Evolutionary conservation across 30 jellyfish, hydroid and myxozoan species (phyloP), one percentile per base, ranked within the genome.

Genomic region (Sanderia malayensis): DNA sequence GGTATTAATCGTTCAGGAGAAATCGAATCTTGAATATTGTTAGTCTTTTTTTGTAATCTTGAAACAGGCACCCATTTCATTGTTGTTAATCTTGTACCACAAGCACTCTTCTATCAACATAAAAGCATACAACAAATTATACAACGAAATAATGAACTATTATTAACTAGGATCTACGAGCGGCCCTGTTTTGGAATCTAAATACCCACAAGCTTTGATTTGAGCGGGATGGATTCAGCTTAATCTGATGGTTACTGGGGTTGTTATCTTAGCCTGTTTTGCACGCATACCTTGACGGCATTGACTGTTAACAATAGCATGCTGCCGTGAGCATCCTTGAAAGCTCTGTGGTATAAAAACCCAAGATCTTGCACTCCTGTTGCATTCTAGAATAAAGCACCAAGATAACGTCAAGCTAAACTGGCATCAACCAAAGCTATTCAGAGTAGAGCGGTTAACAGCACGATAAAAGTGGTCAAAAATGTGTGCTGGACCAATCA

Each of bases 341-440:
- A 93, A 3, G 95, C 96, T 55, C 79, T 81, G 81, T 76, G 74
- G 55, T 86, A 84, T 0, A 93, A 68, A 24, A 70, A 84, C 1
- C 99, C 99, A 53, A 93, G 93, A 62, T 93, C 96, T 70, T 79
- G 89, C 13, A 86, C 96, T 0, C 99, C 99, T 0, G 99, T 93
- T 17, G 99, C 99, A 68, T 68, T 85, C 99, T 93, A 62, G 60
- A 59, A 27, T 11, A 15, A 37, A 37, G n/a, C 31, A 46, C 17
- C 15, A 1, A 41, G 28, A 1, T 17, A 44, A 19, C 10, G 28
- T n/a, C 19, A 15, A 24, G 53, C 49, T 9, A 4, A 30, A 30
- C 26, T 67, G 2, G 75, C 79, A 44, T 24, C 25, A 62, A 21
- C 13, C 58, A 62, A 24, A 41, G 15, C 11, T 6, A 41, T 8